Conservation (phyloP, 1,140 invertebrate species). For the Pygmarrhopalites habei region DNA sequence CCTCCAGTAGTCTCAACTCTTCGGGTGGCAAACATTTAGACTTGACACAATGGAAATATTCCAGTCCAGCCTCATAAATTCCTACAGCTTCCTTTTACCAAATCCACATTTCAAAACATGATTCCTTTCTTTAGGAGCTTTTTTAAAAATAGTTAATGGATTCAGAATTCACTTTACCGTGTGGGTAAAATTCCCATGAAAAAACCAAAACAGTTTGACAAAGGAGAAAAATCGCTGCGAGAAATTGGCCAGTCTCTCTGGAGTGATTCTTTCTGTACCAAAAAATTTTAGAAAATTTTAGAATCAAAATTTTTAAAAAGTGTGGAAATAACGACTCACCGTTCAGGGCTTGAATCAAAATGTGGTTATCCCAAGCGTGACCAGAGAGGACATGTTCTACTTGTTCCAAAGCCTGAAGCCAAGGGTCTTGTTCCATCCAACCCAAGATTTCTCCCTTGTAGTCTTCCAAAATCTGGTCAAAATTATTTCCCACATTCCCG, state of each 20-base stretch:
- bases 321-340: too few relatives aligned
- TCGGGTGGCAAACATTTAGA: background rate
- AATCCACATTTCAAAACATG: too few relatives aligned
- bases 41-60: background rate
- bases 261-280: background rate
- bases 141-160: too few relatives aligned
- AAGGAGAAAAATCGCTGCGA: background rate
- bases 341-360: background rate
- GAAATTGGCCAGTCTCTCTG: background rate
- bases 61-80: background rate
- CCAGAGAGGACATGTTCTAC: slow-evolving; percentile 62
- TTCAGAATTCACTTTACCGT: too few relatives aligned
- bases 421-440: slow-evolving; percentile 81
- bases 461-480: slow-evolving; percentile 78
- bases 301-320: too few relatives aligned
- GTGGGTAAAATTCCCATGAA: background rate
- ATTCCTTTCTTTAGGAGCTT: too few relatives aligned
- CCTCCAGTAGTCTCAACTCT: background rate
- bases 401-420: slow-evolving; percentile 85
- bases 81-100: background rate
- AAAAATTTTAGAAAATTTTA: too few relatives aligned
- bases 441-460: slow-evolving; percentile 61
- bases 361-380: background rate
- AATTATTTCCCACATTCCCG: slow-evolving; percentile 56
- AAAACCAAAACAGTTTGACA: background rate